A percentile compares a stretch with the other conserved stretches of the same genome.
phyloP scores from a whole-genome alignment of 2,888 invertebrate species.

The Pseudolycoriella hygida region DNA sequence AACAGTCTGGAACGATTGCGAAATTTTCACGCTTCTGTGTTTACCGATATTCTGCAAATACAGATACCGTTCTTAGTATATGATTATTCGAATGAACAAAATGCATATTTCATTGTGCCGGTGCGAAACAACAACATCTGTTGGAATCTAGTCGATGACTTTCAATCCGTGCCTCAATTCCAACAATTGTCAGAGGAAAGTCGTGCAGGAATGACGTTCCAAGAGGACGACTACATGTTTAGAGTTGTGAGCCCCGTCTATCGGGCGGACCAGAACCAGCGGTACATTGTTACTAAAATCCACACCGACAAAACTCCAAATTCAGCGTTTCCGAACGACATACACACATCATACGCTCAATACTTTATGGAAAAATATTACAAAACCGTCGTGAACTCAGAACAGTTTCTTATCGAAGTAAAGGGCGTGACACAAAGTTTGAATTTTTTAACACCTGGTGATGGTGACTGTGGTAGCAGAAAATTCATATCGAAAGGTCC shows the following conservation, averaged over 20 bases:
- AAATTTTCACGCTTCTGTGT: conserved; percentile 58
- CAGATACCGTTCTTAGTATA: conserved; percentile 43
- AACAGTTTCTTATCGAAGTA: conserved; percentile 70
- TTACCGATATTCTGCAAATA: conserved; percentile 46
- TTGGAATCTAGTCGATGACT: conserved; percentile 36
- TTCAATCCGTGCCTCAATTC: conserved; percentile 30
- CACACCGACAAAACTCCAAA: conserved; percentile 43
- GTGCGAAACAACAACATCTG: conserved; percentile 33
- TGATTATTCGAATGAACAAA: conserved; percentile 35
- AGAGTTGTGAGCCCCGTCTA: conserved; percentile 81
- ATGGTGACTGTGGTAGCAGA: conserved; percentile 3
- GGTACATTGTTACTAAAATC: conserved; percentile 54
- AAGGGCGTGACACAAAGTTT: conserved; percentile 28
- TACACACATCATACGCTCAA: conserved; percentile 43
- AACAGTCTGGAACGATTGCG: conserved; percentile 30
- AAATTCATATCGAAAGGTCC: conserved; percentile 27
- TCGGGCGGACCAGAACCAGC: conserved; percentile 31
- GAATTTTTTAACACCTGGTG: conserved; percentile 22
- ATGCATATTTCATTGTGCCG: conserved; percentile 36
- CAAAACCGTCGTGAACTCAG: conserved; percentile 32
- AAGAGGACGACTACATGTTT: conserved; percentile 42
- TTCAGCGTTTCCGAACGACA: conserved; percentile 45
- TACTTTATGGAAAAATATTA: conserved; percentile 63
- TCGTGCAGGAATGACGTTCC: conserved; percentile 33
- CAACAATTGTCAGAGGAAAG: conserved; percentile 31